Evolutionary conservation across 2,888 invertebrate species (phyloP), one percentile per base, ranked within the genome.

Genomic region (Drosophila anomalata): DNA sequence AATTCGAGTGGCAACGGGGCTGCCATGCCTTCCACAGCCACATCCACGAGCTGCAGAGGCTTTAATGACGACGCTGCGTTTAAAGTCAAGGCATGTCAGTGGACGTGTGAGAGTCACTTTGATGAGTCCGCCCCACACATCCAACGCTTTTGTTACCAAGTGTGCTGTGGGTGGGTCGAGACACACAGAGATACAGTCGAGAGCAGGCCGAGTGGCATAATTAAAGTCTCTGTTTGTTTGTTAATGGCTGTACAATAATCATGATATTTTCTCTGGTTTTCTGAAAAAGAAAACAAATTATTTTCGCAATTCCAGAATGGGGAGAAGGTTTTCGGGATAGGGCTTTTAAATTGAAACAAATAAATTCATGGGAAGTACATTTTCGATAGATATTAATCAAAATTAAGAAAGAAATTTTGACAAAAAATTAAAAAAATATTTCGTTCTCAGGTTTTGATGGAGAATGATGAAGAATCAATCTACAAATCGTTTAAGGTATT

Each of bases 41-140:
- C 33, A 42, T 39, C 14, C 20, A 17, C 12, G 42, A 14, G 26
- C 22, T 17, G 20, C 53, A 41, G 55, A 29, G 48, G 41, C 79
- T 79, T 85, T 78, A 78, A 76, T 74, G 72, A 81, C 65, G 81
- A 53, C 57, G 46, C 59, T 66, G 81, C 76, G 75, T 75, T 83
- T 77, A 68, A 83, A 75, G 75, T 66, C 56, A 50, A 51, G 56
- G 44, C 7, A 22, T 26, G 51, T 42, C 22, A n/a, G 36, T 55
- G 29, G 29, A 54, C n/a, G 36, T 8, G 56, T 29, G 44, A 48
- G 24, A 56, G 41, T 56, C 55, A 3, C 59, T 71, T 52, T 59
- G 53, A 59, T 59, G 52, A 69, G 17, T 24, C 31, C 39, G 42
- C 29, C 17, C 9, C 41, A 20, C 41, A 42, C 6, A 9, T 8